A percentile compares a stretch with the other conserved stretches of the same genome.
phyloP scores from a whole-genome alignment of 2,113 vertebrate genomes.

The Bombycilla garrulus region DNA sequence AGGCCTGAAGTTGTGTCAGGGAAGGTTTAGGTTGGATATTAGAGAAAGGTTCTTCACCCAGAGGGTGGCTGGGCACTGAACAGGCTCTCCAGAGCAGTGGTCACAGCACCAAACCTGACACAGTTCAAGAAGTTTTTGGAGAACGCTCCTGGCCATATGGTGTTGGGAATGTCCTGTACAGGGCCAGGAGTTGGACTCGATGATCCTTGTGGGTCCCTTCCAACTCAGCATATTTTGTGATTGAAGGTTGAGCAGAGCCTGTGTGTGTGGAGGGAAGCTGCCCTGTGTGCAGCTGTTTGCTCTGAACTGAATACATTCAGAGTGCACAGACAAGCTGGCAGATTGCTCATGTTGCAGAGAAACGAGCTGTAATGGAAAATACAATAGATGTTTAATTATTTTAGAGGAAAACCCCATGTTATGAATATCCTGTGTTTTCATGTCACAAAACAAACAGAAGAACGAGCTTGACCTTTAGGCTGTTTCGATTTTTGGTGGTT shows the following conservation, averaged over 20 bases:
- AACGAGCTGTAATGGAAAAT: constrained; percentile 30
- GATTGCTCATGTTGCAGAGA: background rate
- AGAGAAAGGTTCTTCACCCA: background rate
- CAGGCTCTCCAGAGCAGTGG: background rate
- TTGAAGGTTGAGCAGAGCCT: background rate
- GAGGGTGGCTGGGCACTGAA: background rate
- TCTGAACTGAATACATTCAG: background rate
- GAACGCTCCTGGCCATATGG: background rate
- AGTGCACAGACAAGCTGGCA: background rate
- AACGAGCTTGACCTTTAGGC: background rate
- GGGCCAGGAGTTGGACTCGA: background rate
- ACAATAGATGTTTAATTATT: background rate
- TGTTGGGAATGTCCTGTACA: background rate
- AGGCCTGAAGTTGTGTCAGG: background rate
- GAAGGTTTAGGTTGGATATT: background rate
- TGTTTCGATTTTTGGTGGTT: background rate
- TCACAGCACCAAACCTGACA: background rate
- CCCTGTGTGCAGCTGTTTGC: background rate
- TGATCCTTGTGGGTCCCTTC: background rate
- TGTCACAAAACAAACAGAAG: constrained; percentile 11
- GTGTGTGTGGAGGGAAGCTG: background rate
- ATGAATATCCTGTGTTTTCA: constrained; percentile 24
- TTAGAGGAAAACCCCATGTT: background rate
- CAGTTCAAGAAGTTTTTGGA: background rate
- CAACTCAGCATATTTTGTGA: background rate